Evolutionary conservation across 2,888 invertebrate genomes (phyloP).

Genomic region (Smittia sp.): DNA sequence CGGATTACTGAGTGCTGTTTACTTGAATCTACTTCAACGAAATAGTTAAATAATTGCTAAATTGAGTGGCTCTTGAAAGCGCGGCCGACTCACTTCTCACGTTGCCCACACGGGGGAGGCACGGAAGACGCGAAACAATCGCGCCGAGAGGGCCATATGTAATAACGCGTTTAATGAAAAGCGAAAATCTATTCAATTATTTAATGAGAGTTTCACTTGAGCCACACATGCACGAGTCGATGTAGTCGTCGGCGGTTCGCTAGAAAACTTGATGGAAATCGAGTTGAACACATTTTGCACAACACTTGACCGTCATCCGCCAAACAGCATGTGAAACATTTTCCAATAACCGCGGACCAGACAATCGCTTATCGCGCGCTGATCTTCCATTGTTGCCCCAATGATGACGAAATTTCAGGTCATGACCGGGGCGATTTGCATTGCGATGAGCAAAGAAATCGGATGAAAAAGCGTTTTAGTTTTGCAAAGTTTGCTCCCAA

Average conservation of each 20-base stretch:
- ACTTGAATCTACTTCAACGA: no score
- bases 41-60: neutral
- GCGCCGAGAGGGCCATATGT: neutral
- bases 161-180: neutral
- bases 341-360: neutral
- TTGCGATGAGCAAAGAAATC: neutral
- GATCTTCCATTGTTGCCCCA: neutral
- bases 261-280: neutral
- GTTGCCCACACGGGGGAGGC: neutral
- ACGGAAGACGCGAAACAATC: neutral
- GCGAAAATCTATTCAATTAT: neutral
- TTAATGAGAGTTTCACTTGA: neutral
- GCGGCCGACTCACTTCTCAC: neutral
- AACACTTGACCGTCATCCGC: slow-evolving; percentile 4
- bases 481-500: no score
- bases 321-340: neutral
- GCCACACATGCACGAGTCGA: neutral
- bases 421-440: neutral
- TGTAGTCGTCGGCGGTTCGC: neutral
- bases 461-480: no score
- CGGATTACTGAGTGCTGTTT: neutral
- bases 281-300: neutral
- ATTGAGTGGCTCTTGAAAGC: neutral
- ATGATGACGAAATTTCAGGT: neutral
- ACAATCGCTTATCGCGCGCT: neutral